These are phyloP conservation scores for Drosophila sp. DNA, from an alignment of 1,140 invertebrate species.

Conservation along the genomic window DNA sequence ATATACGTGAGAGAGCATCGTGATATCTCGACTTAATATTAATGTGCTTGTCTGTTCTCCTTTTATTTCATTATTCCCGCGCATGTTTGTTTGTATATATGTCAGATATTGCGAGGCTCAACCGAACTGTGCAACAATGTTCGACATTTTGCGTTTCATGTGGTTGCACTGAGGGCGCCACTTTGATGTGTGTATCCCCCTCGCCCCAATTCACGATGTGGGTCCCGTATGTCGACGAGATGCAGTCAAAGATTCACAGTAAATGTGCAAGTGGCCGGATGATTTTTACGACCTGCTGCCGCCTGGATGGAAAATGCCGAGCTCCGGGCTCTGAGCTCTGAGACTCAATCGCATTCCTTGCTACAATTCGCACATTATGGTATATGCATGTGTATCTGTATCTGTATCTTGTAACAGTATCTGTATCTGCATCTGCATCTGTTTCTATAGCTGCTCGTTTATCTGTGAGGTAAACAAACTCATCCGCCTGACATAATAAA, in stretches of 20 bases:
- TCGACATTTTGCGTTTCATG: conserved; percentile 31
- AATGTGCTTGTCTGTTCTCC: not conserved
- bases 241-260: conserved; percentile 42
- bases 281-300: conserved; percentile 30
- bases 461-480: conserved; percentile 50
- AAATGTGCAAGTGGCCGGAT: conserved; percentile 43
- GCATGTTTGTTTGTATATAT: no score
- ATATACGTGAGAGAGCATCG: no score
- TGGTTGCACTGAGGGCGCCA: conserved; percentile 43
- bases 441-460: conserved; percentile 7
- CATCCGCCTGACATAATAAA: conserved; percentile 49
- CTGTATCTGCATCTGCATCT: conserved; percentile 25
- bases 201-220: not conserved
- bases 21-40: not conserved
- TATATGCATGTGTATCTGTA: conserved; percentile 14
- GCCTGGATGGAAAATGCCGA: conserved; percentile 8
- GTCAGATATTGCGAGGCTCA: not conserved
- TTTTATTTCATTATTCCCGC: no score
- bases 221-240: not conserved
- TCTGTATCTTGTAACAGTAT: conserved; percentile 10
- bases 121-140: conserved; percentile 39
- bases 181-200: conserved; percentile 35
- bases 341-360: conserved; percentile 18
- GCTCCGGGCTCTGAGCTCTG: not conserved
- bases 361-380: conserved; percentile 39